Conservation (phyloP, 2,888 invertebrate genomes). For the Archaeoteleia sp. region DNA sequence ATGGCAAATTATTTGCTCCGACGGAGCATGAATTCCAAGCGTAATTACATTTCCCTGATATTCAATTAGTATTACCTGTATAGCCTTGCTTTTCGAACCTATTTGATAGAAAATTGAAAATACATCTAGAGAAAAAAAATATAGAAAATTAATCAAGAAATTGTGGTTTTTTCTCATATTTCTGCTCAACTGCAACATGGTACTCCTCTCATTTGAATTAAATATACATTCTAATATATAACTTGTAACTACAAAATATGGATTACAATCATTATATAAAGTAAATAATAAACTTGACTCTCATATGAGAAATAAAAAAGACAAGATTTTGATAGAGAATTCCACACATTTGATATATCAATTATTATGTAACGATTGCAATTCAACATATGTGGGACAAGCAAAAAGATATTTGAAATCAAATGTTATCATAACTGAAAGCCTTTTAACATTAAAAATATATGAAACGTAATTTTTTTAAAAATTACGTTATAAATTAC, state of each 20-base stretch:
- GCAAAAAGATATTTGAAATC: no score
- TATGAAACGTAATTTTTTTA: no score
- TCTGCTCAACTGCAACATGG: not conserved
- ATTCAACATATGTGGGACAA: no score
- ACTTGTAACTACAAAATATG: not conserved
- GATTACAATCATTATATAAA: no score
- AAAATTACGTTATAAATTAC: no score
- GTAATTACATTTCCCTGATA: conserved; percentile 74
- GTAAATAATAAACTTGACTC: no score
- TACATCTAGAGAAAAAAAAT: conserved; percentile 26
- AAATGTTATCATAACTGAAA: no score
- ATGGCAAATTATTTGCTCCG: conserved; percentile 74
- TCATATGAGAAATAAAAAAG: no score
- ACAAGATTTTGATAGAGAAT: no score
- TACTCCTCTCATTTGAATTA: not conserved
- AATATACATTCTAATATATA: not conserved
- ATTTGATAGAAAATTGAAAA: conserved; percentile 46
- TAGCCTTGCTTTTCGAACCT: conserved; percentile 56
- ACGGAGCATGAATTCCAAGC: conserved; percentile 74
- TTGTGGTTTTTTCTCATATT: not conserved
- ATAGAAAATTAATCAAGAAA: conserved; percentile 9
- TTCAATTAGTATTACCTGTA: conserved; percentile 73
- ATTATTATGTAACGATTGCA: no score
- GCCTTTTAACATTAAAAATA: no score
- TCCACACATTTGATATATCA: not conserved